A percentile compares a stretch with the other conserved stretches of the same genome.
These are phyloP conservation scores for Phymastichus coffea DNA, from an alignment of 1,140 invertebrate species.

Conservation along the genomic window DNA sequence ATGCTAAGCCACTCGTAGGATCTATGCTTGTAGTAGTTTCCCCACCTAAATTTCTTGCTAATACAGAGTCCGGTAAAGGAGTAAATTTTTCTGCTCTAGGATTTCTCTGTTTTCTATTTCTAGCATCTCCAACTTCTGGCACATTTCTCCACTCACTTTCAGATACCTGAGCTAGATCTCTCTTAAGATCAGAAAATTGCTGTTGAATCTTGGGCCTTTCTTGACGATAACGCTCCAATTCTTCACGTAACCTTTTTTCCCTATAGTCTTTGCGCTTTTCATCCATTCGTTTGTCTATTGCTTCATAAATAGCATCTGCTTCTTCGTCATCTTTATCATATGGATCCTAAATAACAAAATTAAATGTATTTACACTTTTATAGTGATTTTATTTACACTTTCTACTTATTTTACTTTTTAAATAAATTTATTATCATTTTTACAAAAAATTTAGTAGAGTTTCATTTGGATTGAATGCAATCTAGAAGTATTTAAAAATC, in stretches of 20 bases:
- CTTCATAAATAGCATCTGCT: conserved; percentile 98
- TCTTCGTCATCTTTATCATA: conserved; percentile 99
- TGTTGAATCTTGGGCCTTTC: conserved; percentile 99
- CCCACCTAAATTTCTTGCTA: conserved; percentile 86
- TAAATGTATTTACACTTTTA: not conserved
- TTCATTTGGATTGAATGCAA: no score
- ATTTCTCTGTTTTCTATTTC: conserved; percentile 95
- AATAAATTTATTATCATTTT: no score
- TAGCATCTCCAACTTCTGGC: conserved; percentile 98
- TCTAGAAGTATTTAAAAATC: no score
- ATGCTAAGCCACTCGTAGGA: conserved; percentile 79
- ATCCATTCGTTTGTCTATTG: conserved; percentile 98
- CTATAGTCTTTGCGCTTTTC: conserved; percentile 97
- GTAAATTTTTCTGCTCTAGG: conserved; percentile 95
- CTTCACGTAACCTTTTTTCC: conserved; percentile 78
- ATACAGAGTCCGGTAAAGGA: conserved; percentile 93
- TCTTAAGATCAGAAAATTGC: conserved; percentile 97
- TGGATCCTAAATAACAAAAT: conserved; percentile 72
- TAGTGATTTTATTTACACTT: conserved; percentile 1
- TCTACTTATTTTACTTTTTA: not conserved
- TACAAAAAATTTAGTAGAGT: no score
- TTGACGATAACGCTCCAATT: conserved; percentile 96
- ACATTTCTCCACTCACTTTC: conserved; percentile 96
- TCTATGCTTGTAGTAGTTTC: conserved; percentile 82
- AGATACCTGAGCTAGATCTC: conserved; percentile 82